Percentiles rank a stretch among this genome's conserved stretches.
Conservation (phyloP, 2,888 invertebrate genomes). For the Trachelus iudaicus region DNA sequence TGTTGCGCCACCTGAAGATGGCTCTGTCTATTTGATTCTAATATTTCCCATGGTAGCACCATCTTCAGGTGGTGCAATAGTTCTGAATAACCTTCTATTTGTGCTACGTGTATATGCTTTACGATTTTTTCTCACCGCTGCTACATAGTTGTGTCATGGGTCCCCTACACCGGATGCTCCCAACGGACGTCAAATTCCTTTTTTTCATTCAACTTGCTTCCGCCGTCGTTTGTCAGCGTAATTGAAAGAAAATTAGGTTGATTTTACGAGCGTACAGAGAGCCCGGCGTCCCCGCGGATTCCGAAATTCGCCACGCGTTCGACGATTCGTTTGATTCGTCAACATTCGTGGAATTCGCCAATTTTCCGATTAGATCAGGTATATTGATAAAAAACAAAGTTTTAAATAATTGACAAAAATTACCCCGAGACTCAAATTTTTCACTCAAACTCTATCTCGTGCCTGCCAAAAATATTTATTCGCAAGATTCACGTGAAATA, state of each 20-base stretch:
- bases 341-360: neutral
- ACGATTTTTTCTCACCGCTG: conserved; percentile 27
- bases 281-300: too few species aligned
- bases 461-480: neutral
- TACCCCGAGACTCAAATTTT: neutral
- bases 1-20: too few species aligned
- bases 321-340: neutral
- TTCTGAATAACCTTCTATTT: neutral
- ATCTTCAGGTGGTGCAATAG: too few species aligned
- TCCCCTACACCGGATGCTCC: conserved; percentile 48
- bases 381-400: neutral
- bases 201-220: conserved; percentile 36
- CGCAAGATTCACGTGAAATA: neutral
- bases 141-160: conserved; percentile 29
- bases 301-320: neutral
- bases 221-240: conserved; percentile 26
- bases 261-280: conserved; percentile 10
- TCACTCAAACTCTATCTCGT: neutral
- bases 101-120: neutral
- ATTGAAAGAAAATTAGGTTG: conserved; percentile 49
- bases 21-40: too few species aligned
- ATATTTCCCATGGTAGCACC: too few species aligned
- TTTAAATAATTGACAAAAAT: neutral
- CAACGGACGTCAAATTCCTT: conserved; percentile 53
- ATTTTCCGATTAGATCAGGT: neutral